Conservation (phyloP, 2,888 invertebrate species). For the Heteropelma amictum region DNA sequence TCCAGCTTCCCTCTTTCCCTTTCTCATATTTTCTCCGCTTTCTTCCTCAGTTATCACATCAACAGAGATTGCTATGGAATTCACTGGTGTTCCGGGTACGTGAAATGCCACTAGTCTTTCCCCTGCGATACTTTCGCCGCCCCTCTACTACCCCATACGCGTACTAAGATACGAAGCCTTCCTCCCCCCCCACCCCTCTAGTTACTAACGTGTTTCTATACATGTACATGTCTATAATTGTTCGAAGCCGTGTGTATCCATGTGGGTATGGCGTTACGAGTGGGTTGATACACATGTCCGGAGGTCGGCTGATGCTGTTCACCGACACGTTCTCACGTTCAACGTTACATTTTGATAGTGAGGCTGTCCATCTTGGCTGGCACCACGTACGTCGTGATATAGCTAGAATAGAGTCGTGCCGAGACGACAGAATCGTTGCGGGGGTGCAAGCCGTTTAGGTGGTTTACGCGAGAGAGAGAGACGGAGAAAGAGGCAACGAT, state of each 20-base stretch:
- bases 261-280: constrained; percentile 17
- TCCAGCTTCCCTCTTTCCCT: constrained; percentile 54
- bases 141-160: neutral
- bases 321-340: constrained; percentile 44
- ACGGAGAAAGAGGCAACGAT: constrained; percentile 54
- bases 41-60: constrained; percentile 46
- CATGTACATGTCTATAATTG: too few relatives aligned
- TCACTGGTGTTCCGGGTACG: constrained; percentile 38
- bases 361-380: constrained; percentile 71
- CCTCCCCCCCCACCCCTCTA: neutral
- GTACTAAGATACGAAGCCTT: neutral
- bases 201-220: neutral
- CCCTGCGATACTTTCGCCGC: constrained; percentile 32
- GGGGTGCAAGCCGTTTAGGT: constrained; percentile 49
- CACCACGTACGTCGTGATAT: constrained; percentile 62
- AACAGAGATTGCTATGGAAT: constrained; percentile 35
- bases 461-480: constrained; percentile 30
- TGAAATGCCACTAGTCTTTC: constrained; percentile 34
- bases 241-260: neutral
- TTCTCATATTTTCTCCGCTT: constrained; percentile 61
- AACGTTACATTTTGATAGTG: constrained; percentile 57
- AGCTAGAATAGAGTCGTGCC: constrained; percentile 69
- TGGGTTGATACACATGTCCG: constrained; percentile 30
- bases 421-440: constrained; percentile 62
- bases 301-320: constrained; percentile 54